Percentiles rank a stretch among this genome's conserved stretches.
phyloP scores from a whole-genome alignment of 2,113 vertebrate genomes.

The Saimiri boliviensis region DNA sequence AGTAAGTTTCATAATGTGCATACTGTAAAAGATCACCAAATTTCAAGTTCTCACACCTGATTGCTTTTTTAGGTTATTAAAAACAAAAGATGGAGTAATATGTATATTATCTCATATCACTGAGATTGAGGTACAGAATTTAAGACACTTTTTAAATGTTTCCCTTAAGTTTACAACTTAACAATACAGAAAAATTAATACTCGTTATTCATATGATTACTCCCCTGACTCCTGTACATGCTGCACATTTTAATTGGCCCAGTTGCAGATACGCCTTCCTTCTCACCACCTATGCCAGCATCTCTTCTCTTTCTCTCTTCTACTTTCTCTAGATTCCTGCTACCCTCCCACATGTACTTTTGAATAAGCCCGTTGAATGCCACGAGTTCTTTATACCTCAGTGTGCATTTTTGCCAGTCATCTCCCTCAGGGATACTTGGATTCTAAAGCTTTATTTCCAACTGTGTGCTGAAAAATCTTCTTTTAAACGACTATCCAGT shows the following conservation, averaged over 20 bases:
- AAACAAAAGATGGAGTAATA: neutral
- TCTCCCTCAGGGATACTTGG: neutral
- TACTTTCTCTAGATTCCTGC: neutral
- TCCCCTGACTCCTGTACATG: neutral
- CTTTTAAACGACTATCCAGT: constrained; percentile 14
- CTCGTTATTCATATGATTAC: neutral
- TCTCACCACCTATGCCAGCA: neutral
- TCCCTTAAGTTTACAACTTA: neutral
- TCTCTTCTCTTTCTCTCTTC: neutral
- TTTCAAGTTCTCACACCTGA: neutral
- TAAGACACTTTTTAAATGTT: neutral
- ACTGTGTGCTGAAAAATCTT: neutral
- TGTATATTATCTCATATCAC: neutral
- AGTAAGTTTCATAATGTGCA: neutral
- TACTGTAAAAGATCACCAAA: neutral
- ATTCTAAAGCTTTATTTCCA: neutral
- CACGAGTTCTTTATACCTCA: neutral
- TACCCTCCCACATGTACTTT: neutral
- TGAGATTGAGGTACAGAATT: neutral
- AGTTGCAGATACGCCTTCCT: neutral
- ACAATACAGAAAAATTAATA: neutral
- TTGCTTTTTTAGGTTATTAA: neutral
- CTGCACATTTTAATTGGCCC: neutral
- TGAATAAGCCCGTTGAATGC: neutral
- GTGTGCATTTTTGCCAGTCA: neutral